These are phyloP conservation scores for Malachius bipustulatus DNA, from an alignment of 2,888 invertebrate species.

Conservation along the genomic window DNA sequence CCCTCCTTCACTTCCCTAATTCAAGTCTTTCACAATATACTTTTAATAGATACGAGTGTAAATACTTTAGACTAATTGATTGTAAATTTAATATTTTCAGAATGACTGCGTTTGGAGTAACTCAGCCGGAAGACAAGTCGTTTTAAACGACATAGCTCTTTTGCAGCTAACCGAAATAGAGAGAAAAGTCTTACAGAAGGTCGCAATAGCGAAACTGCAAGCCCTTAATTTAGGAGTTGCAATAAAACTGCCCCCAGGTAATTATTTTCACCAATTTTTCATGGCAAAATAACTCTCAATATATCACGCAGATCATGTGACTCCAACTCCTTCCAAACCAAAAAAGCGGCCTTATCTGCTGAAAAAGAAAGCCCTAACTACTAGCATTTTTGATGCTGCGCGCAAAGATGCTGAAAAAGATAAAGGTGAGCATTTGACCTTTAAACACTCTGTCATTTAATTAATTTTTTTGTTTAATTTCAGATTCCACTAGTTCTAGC, in stretches of 20 bases:
- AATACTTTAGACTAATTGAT: too few species aligned
- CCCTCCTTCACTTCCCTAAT: too few species aligned
- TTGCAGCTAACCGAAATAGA: conserved; percentile 69
- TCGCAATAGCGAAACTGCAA: conserved; percentile 75
- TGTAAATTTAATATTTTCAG: too few species aligned
- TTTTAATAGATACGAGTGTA: too few species aligned
- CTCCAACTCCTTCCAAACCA: too few species aligned
- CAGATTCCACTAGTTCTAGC: conserved; percentile 24
- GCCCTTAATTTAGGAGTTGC: conserved; percentile 73
- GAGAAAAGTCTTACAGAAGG: conserved; percentile 67
- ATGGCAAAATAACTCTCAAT: conserved; percentile 1
- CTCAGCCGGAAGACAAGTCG: conserved; percentile 53
- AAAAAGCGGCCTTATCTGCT: conserved; percentile 70
- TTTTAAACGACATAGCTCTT: conserved; percentile 57
- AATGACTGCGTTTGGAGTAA: conserved; percentile 72
- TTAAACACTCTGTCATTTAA: not conserved
- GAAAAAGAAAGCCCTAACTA: conserved; percentile 80
- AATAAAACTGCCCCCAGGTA: conserved; percentile 73
- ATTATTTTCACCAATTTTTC: conserved; percentile 18
- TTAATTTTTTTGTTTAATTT: conserved; percentile 14
- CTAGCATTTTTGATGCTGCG: conserved; percentile 71
- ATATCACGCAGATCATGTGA: not conserved
- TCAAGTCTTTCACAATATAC: too few species aligned
- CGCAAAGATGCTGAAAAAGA: conserved; percentile 55
- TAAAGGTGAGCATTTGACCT: conserved; percentile 42